Base-by-base conservation (phyloP, 35 echinoderm and acorn worm species). In the Acanthaster planci region DNA sequence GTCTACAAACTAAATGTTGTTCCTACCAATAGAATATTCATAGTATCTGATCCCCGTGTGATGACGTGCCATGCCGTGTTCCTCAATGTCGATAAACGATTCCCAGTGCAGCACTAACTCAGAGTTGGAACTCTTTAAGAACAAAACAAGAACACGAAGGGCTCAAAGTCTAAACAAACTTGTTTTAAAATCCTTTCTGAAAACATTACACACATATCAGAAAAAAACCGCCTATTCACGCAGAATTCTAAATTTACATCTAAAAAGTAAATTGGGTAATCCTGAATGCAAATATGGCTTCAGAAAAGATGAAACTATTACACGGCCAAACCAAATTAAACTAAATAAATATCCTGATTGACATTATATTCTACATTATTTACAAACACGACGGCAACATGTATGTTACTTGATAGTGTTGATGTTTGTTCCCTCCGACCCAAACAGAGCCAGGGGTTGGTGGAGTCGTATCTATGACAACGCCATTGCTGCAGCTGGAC, bases 51-150 rank as follows among this genome's bases (percentile, higher is more conserved):
- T 89, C 18, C 87, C 87, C 15, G 87, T 82, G 60, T 82, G 56
- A 37, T 89, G 87, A 31, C 27, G 38, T 52, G 87, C 19, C 21
- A 23, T 60, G 29, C 78, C 87, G 67, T 89, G 87, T 53, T 89
- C 87, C 60, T 89, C 87, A 19, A 82, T 78, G 39, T 89, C 79
- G 37, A 40, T 50, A 54, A 82, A 89, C 7, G 87, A 89, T 21
- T 89, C 78, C 86, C 86, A 88, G 29, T 47, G 51, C 21, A 88
- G 38, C 7, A 38, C 58, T 22, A 88, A 32, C 26, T 88, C 86
- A 60, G 86, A 55, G 16, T 15, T 88, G 17, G 86, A 88, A 80
- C 35, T 52, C 78, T 88, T 40, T 39, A 27, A 80, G 0, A 59
- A 1, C 42, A 59, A 80, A 12, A 12, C 4, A 12, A 47, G 42